Percentiles rank a stretch among this genome's conserved stretches.
phyloP scores from a whole-genome alignment of 2,113 vertebrate species.

The Tyrannus savana region DNA sequence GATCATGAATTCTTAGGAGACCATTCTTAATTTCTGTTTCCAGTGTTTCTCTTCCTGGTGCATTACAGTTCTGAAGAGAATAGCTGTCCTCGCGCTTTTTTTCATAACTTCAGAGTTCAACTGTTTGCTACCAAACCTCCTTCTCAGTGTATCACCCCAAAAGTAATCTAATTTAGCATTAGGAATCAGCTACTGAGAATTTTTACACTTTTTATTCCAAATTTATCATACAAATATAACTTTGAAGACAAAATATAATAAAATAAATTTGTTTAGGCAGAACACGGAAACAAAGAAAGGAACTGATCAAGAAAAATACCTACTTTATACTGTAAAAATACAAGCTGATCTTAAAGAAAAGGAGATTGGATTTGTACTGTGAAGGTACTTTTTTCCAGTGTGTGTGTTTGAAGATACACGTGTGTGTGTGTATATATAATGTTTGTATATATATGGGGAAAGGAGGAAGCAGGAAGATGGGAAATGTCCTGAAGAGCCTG shows the following conservation, averaged over 20 bases:
- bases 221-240: background rate
- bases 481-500: background rate
- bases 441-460: background rate
- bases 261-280: background rate
- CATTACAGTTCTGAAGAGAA: background rate
- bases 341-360: background rate
- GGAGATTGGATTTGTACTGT: constrained; percentile 1
- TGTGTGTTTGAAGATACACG: background rate
- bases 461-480: background rate
- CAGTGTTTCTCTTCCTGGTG: background rate
- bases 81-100: background rate
- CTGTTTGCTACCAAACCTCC: background rate
- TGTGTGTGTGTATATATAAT: background rate
- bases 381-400: constrained; percentile 17
- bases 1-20: background rate
- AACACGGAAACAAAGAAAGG: background rate
- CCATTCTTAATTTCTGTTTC: background rate
- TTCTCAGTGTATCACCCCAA: background rate
- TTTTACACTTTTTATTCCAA: background rate
- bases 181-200: background rate
- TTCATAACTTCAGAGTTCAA: background rate
- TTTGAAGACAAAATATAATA: background rate
- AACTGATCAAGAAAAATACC: background rate
- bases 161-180: background rate
- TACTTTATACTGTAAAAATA: background rate